Conservation (phyloP, 1,140 invertebrate species). For the Uloborus diversus region DNA sequence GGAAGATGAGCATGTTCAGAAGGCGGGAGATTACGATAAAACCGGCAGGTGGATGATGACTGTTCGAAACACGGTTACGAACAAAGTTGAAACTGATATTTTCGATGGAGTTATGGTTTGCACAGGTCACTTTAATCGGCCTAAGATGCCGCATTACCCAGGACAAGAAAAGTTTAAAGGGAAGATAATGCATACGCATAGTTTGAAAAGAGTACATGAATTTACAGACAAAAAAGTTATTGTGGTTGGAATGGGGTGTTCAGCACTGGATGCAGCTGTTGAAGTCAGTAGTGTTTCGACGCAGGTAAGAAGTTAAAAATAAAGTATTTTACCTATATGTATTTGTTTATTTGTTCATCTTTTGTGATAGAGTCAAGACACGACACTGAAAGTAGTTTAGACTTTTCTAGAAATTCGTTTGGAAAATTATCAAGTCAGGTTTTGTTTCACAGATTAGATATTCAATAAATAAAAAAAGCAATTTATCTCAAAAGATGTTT, state of each 20-base stretch:
- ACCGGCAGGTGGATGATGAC: conserved; percentile 65
- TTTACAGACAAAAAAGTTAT: conserved; percentile 65
- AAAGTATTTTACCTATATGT: too few species aligned
- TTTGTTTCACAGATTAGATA: too few species aligned
- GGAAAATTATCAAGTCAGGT: too few species aligned
- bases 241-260: conserved; percentile 69
- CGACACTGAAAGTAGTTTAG: too few species aligned
- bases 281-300: conserved; percentile 67
- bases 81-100: conserved; percentile 56
- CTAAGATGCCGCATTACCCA: conserved; percentile 54
- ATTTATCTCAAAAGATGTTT: too few species aligned
- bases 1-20: conserved; percentile 50
- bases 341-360: too few species aligned
- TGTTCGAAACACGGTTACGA: conserved; percentile 39
- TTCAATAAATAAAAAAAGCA: too few species aligned
- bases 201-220: conserved; percentile 62
- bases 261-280: conserved; percentile 68
- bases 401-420: too few species aligned
- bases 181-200: conserved; percentile 65
- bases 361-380: too few species aligned
- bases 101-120: conserved; percentile 66
- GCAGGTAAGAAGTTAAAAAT: conserved; percentile 6
- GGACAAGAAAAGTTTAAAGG: conserved; percentile 65
- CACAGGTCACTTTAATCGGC: conserved; percentile 60
- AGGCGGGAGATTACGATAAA: conserved; percentile 61